Percentiles rank a stretch among this genome's conserved stretches.
These are phyloP conservation scores for Meandrusa payeni DNA, from an alignment of 2,888 invertebrate species.

Conservation along the genomic window DNA sequence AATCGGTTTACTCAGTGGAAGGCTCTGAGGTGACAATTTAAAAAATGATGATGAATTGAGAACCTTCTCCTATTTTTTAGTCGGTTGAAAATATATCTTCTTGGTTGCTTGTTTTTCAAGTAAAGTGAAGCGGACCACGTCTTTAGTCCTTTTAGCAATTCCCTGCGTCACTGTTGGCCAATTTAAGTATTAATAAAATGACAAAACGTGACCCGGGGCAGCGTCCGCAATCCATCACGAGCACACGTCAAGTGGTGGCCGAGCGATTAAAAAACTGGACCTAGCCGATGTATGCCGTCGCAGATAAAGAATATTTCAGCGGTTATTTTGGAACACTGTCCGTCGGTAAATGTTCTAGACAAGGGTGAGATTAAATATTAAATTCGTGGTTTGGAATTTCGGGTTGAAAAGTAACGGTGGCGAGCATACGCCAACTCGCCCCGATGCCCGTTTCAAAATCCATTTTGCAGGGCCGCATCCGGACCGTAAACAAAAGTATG, in stretches of 20 bases:
- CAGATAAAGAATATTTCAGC: slow-evolving; percentile 31
- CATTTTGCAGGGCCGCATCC: slow-evolving; percentile 60
- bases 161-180: slow-evolving; percentile 69
- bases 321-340: slow-evolving; percentile 64
- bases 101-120: no score
- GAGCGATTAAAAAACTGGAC: slow-evolving; percentile 71
- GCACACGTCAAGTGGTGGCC: slow-evolving; percentile 70
- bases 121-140: slow-evolving; percentile 4
- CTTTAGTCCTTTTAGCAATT: slow-evolving; percentile 38
- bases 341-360: slow-evolving; percentile 76
- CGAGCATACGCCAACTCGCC: slow-evolving; percentile 55
- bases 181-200: slow-evolving; percentile 81
- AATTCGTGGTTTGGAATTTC: slow-evolving; percentile 77
- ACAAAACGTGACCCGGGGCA: slow-evolving; percentile 72
- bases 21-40: no score
- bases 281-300: slow-evolving; percentile 54
- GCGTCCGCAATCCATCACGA: slow-evolving; percentile 68
- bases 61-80: no score
- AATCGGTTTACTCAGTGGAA: no score
- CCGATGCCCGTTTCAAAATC: slow-evolving; percentile 55
- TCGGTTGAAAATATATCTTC: no score
- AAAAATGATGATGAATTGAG: no score
- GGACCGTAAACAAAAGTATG: slow-evolving; percentile 60
- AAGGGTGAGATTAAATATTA: slow-evolving; percentile 80
- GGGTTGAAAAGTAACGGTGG: slow-evolving; percentile 68